These are phyloP conservation scores for Sycophila sp. DNA, from an alignment of 1,140 invertebrate genomes.

Conservation along the genomic window DNA sequence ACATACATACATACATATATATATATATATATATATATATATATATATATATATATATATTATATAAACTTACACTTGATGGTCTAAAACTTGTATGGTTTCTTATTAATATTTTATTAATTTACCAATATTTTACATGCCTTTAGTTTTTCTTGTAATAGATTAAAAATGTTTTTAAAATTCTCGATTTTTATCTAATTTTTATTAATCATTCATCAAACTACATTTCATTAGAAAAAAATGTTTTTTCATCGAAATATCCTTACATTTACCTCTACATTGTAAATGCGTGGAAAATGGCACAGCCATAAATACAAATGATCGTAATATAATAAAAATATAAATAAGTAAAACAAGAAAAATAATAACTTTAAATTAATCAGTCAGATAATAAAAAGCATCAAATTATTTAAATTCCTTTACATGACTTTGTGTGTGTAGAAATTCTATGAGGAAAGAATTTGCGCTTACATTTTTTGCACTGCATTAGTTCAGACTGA, in stretches of 20 bases:
- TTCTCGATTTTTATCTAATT: too few species aligned
- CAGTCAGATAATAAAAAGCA: neutral
- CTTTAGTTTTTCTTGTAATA: too few species aligned
- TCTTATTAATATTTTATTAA: slow-evolving; percentile 14
- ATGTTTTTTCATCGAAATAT: neutral
- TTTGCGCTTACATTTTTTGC: slow-evolving; percentile 46
- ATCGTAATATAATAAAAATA: neutral
- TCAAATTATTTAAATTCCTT: slow-evolving; percentile 39
- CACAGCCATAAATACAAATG: neutral
- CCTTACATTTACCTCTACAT: neutral
- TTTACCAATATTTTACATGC: neutral
- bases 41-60: slow-evolving; percentile 48
- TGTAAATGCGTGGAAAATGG: too few species aligned
- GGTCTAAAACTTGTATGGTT: slow-evolving; percentile 50
- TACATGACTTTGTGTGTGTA: slow-evolving; percentile 45
- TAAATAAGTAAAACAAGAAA: slow-evolving; percentile 14
- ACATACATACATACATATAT: slow-evolving; percentile 2
- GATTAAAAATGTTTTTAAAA: too few species aligned
- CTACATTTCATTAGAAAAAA: neutral
- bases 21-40: slow-evolving; percentile 57
- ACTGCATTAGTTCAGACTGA: slow-evolving; percentile 43
- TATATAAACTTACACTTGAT: slow-evolving; percentile 42
- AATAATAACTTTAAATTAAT: neutral
- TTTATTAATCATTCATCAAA: neutral
- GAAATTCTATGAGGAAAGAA: slow-evolving; percentile 49